phyloP scores from a whole-genome alignment of 2,113 vertebrate species.

The Cavia aperea region DNA sequence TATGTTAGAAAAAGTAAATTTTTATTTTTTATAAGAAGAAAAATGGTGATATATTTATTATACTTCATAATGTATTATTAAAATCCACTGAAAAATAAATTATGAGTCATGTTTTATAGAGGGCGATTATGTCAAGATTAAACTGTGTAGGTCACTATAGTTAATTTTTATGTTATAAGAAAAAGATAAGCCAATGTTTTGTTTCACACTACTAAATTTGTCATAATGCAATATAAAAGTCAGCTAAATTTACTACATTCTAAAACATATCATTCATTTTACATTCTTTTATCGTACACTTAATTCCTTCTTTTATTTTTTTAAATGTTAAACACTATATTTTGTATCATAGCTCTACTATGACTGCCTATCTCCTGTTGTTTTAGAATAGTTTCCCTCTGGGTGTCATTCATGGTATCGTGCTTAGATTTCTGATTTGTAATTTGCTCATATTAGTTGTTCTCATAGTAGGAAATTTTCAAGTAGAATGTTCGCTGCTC shows the following conservation, averaged over 20 bases:
- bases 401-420: not conserved
- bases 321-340: not conserved
- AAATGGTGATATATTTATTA: not conserved
- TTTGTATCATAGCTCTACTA: not conserved
- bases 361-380: not conserved
- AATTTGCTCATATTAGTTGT: not conserved
- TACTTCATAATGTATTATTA: slow-evolving; percentile 1
- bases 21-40: not conserved
- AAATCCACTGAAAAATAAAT: not conserved
- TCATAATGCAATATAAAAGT: not conserved
- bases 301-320: not conserved
- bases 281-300: not conserved
- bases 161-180: slow-evolving; percentile 5
- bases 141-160: not conserved
- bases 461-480: not conserved
- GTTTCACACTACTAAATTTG: not conserved
- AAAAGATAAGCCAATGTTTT: slow-evolving; percentile 1
- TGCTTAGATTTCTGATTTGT: not conserved
- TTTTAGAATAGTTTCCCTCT: not conserved
- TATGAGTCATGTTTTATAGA: not conserved
- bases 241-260: not conserved
- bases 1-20: slow-evolving; percentile 20
- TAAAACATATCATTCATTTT: not conserved
- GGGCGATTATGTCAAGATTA: not conserved
- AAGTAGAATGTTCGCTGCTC: not conserved